phyloP scores from a whole-genome alignment of 2,888 invertebrate genomes.

The Eupithecia dodoneata region DNA sequence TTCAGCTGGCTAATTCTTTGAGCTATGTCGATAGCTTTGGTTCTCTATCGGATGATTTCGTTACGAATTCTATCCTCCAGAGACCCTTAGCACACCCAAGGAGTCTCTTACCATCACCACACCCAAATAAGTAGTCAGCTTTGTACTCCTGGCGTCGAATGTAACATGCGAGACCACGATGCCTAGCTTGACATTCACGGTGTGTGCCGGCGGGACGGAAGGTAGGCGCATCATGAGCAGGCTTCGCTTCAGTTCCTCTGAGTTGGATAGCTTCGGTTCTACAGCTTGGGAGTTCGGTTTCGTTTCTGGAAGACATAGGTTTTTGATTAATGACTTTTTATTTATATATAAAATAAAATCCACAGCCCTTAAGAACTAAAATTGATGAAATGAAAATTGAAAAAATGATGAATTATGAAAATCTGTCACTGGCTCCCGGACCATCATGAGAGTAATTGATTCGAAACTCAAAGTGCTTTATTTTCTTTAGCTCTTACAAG shows the following conservation, averaged over 20 bases:
- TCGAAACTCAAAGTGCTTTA: not conserved
- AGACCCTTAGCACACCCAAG: too few species aligned
- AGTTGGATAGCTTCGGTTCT: slow-evolving; percentile 70
- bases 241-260: slow-evolving; percentile 80
- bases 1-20: too few species aligned
- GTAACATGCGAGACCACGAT: slow-evolving; percentile 61
- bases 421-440: too few species aligned
- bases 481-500: not conserved
- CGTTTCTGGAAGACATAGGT: not conserved
- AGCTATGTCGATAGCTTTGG: too few species aligned
- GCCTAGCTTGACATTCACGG: slow-evolving; percentile 58
- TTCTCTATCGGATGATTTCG: too few species aligned
- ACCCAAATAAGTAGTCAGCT: slow-evolving; percentile 63
- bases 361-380: too few species aligned
- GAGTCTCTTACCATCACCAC: slow-evolving; percentile 65
- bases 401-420: too few species aligned
- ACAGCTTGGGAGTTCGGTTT: slow-evolving; percentile 64
- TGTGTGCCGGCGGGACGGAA: slow-evolving; percentile 59
- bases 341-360: too few species aligned
- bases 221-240: slow-evolving; percentile 77
- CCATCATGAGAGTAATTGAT: not conserved
- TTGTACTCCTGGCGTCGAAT: slow-evolving; percentile 66
- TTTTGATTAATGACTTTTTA: not conserved
- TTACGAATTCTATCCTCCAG: too few species aligned
- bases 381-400: too few species aligned